A percentile compares a stretch with the other conserved stretches of the same genome.
phyloP scores from a whole-genome alignment of 2,888 invertebrate species.

The Chrysina gloriosa region DNA sequence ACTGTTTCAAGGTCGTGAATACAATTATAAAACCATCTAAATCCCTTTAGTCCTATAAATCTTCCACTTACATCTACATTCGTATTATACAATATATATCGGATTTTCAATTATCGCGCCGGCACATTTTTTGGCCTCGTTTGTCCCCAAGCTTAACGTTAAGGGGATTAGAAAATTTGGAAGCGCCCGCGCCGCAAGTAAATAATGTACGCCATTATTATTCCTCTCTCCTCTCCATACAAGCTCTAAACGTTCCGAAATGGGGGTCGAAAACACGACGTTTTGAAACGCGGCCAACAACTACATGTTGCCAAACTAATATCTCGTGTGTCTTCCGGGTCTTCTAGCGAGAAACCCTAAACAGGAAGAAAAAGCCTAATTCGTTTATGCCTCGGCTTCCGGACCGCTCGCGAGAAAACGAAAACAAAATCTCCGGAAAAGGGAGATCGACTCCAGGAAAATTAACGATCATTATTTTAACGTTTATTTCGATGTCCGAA shows the following conservation, averaged over 20 bases:
- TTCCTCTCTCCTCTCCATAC: not conserved
- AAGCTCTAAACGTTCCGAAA: not conserved
- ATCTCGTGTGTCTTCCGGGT: not conserved
- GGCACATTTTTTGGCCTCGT: not conserved
- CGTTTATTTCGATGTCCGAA: not conserved
- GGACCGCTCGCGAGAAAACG: not conserved
- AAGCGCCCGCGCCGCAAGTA: not conserved
- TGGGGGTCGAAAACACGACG: not conserved
- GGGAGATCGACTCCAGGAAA: not conserved
- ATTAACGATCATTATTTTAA: constrained; percentile 1
- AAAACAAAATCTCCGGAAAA: no score
- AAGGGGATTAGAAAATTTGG: constrained; percentile 17
- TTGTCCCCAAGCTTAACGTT: not conserved
- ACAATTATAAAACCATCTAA: no score
- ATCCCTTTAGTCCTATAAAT: no score
- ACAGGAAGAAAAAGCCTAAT: not conserved
- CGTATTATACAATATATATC: no score
- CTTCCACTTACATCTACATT: no score
- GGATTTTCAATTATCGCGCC: no score
- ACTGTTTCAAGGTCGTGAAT: no score
- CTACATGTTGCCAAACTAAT: constrained; percentile 14
- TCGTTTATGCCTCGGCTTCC: not conserved
- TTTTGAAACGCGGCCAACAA: constrained; percentile 17
- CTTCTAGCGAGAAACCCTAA: no score
- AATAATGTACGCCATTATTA: constrained; percentile 16